A percentile compares a stretch with the other conserved stretches of the same genome.
phyloP scores from a whole-genome alignment of 2,113 vertebrate species.

The Cinclus mexicanus region DNA sequence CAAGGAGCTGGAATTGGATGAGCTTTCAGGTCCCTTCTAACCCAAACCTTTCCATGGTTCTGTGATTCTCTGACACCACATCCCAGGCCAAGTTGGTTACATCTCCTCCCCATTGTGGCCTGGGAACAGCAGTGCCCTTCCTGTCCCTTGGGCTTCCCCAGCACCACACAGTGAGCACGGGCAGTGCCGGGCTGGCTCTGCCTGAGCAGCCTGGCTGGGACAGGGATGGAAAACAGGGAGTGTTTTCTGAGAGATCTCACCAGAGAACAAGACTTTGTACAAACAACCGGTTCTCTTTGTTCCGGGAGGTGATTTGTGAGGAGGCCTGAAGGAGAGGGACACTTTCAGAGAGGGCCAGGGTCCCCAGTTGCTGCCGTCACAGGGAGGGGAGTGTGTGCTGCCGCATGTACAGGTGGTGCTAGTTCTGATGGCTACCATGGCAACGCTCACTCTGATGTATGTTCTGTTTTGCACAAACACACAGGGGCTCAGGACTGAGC shows the following conservation, averaged over 20 bases:
- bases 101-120: background rate
- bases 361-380: background rate
- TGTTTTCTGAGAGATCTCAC: background rate
- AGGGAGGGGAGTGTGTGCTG: background rate
- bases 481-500: background rate
- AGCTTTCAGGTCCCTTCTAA: background rate
- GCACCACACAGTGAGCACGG: rapidly evolving
- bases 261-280: background rate
- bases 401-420: background rate
- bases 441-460: background rate
- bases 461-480: background rate
- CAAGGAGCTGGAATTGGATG: background rate
- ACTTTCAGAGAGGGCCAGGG: background rate
- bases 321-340: background rate
- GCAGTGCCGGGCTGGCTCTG: background rate
- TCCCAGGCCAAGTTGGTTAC: background rate
- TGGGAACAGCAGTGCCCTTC: background rate
- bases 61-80: background rate
- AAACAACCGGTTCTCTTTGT: background rate
- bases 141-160: background rate
- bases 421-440: constrained; percentile 18
- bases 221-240: too few relatives aligned
- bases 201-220: background rate
- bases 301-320: background rate
- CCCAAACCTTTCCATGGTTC: background rate